Conservation (phyloP, 1,140 invertebrate genomes). For the Protaetia brevitarsis region DNA sequence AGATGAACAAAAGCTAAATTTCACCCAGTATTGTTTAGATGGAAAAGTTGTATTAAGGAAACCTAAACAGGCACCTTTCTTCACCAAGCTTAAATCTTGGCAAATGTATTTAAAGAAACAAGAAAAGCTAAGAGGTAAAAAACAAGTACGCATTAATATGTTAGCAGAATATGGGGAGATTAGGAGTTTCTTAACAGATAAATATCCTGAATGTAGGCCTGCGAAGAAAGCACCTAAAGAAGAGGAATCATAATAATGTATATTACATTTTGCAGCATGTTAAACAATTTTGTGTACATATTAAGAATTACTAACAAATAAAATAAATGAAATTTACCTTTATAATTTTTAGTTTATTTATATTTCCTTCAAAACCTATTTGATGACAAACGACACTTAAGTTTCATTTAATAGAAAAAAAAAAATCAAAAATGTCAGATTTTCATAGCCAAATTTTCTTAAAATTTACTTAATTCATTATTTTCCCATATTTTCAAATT, state of each 20-base stretch:
- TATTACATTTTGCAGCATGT: not conserved
- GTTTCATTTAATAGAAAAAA: too few relatives aligned
- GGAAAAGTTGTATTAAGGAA: conserved; percentile 67
- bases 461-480: too few relatives aligned
- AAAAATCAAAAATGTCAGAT: too few relatives aligned
- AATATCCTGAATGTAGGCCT: conserved; percentile 64
- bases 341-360: too few relatives aligned
- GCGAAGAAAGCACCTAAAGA: conserved; percentile 38
- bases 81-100: conserved; percentile 62
- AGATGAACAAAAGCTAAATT: conserved; percentile 72
- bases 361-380: too few relatives aligned
- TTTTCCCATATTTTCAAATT: too few relatives aligned
- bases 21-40: conserved; percentile 71
- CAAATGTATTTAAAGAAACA: conserved; percentile 62
- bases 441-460: not conserved
- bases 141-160: conserved; percentile 63
- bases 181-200: conserved; percentile 70
- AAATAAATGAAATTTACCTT: too few relatives aligned
- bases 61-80: conserved; percentile 68
- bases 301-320: too few relatives aligned
- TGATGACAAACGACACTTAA: too few relatives aligned
- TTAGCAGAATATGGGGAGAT: conserved; percentile 66
- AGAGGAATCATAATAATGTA: not conserved
- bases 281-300: not conserved
- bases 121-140: conserved; percentile 65